A percentile compares a stretch with the other conserved stretches of the same genome.
Conservation (phyloP, 1,140 invertebrate species). For the Papilio glaucus region DNA sequence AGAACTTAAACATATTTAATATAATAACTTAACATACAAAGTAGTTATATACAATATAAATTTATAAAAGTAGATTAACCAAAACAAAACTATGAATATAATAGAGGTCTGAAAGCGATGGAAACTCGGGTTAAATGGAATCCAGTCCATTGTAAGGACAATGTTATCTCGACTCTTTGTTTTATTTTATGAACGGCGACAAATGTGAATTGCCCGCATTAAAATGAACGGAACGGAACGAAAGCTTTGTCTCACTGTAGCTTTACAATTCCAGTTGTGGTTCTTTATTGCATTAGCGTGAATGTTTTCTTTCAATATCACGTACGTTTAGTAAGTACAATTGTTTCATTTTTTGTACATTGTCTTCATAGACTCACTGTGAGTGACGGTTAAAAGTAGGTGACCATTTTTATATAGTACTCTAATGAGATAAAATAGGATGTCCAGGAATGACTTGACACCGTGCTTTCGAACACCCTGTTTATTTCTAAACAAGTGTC, state of each 20-base stretch:
- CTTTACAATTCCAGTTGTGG: background rate
- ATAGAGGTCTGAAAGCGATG: background rate
- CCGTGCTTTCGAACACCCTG: too few relatives aligned
- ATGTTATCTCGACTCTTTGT: conserved; percentile 25
- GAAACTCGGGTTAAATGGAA: conserved; percentile 19
- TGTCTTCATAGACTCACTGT: too few relatives aligned
- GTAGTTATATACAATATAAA: too few relatives aligned
- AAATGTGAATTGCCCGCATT: conserved; percentile 33
- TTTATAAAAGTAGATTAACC: too few relatives aligned
- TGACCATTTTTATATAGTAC: too few relatives aligned
- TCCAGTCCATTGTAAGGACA: conserved; percentile 21
- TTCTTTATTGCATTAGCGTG: background rate
- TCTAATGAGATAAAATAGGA: too few relatives aligned
- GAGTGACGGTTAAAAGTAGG: too few relatives aligned
- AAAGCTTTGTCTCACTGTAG: conserved; percentile 3
- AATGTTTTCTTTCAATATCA: conserved; percentile 6
- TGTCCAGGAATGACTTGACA: too few relatives aligned
- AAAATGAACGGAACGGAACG: conserved; percentile 25
- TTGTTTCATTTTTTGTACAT: background rate
- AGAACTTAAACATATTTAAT: too few relatives aligned
- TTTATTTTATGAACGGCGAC: conserved; percentile 26
- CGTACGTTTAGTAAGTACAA: background rate
- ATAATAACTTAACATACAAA: too few relatives aligned
- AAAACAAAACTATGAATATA: background rate
- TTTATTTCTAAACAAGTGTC: too few relatives aligned